Percentiles rank a stretch among this genome's conserved stretches.
These are phyloP conservation scores for Brachypteracias leptosomus DNA, from an alignment of 2,113 vertebrate genomes.

Conservation along the genomic window DNA sequence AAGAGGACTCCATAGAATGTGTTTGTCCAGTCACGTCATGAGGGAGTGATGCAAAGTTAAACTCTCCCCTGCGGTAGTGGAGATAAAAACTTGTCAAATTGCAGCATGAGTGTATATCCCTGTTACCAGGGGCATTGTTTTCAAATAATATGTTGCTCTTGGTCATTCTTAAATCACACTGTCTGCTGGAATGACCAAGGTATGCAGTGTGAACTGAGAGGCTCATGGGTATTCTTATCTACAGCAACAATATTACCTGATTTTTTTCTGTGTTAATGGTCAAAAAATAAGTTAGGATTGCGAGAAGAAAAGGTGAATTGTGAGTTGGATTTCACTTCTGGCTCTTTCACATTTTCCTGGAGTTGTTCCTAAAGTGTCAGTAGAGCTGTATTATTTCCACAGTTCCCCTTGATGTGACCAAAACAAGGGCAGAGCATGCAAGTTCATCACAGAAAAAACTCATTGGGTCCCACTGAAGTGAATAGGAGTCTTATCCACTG, in stretches of 20 bases:
- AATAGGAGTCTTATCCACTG: background rate
- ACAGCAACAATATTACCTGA: background rate
- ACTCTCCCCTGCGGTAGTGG: background rate
- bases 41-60: background rate
- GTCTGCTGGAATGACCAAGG: background rate
- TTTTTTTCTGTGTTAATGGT: background rate
- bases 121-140: background rate
- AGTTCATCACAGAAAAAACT: background rate
- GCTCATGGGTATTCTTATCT: background rate
- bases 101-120: background rate
- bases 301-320: background rate
- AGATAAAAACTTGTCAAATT: background rate
- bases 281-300: background rate
- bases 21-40: background rate
- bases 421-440: background rate
- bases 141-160: background rate
- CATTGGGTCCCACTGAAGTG: background rate
- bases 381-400: background rate
- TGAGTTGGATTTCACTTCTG: background rate
- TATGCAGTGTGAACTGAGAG: background rate
- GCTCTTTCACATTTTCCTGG: background rate
- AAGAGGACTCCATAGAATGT: background rate
- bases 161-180: conserved; percentile 5
- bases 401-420: background rate
- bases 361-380: background rate